phyloP scores from a whole-genome alignment of 37 sponge, comb jelly and placozoan genomes.

The Theonella swinhoei region DNA sequence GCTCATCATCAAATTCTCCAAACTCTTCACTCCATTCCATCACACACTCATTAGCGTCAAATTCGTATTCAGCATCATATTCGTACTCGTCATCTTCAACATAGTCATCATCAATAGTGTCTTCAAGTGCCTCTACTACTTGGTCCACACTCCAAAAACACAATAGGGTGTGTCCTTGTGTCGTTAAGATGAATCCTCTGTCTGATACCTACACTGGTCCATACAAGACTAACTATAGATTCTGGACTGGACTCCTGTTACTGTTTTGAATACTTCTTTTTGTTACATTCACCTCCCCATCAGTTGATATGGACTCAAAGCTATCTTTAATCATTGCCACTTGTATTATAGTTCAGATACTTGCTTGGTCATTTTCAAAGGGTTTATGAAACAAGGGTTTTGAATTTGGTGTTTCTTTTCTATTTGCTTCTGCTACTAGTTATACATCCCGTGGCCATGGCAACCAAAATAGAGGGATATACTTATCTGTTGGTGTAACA shows the following conservation, averaged over 20 bases:
- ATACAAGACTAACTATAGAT: constrained; percentile 14
- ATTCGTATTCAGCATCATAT: too few species aligned
- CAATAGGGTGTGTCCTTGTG: not conserved
- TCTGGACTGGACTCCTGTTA: constrained; percentile 48
- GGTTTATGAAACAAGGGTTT: constrained; percentile 11
- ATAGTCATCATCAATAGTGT: too few species aligned
- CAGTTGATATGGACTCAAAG: not conserved
- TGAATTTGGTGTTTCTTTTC: too few species aligned
- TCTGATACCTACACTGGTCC: constrained; percentile 45
- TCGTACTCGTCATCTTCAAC: too few species aligned
- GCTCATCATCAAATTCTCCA: too few species aligned
- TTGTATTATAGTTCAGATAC: not conserved
- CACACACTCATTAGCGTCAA: too few species aligned
- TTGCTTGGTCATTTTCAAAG: not conserved
- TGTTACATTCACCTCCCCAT: not conserved
- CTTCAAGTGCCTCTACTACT: too few species aligned
- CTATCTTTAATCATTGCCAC: not conserved
- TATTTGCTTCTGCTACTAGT: not conserved
- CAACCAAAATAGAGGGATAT: too few species aligned
- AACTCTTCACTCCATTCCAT: too few species aligned
- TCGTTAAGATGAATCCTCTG: constrained; percentile 12
- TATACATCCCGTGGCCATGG: not conserved
- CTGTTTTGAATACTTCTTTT: constrained; percentile 10
- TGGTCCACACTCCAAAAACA: too few species aligned
- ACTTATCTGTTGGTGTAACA: too few species aligned